Base-by-base conservation (phyloP, 1,140 invertebrate species). In the Lamellibrachia luymesi region DNA sequence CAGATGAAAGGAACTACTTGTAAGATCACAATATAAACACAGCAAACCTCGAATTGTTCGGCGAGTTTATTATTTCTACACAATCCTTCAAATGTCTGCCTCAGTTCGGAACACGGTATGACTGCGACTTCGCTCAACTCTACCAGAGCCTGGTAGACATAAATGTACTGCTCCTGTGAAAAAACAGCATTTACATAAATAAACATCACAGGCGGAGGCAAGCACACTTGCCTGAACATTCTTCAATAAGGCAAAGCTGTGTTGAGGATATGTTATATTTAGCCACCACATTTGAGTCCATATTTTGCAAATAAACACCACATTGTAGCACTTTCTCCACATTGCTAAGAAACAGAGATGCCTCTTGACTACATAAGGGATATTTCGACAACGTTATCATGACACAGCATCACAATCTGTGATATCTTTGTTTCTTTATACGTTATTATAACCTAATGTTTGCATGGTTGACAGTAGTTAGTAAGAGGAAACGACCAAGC, bases 41-140 rank as follows among this genome's bases (percentile, higher is more conserved):
- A 0, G 49, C 64, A 92, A 27, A 99, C 99, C 49, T 98, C 99
- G 94, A 99, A 99, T 10, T 99, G 99, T 2, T 99, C 99, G 95
- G 99, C 98, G 95, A 99, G 98, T 49, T 99, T 99, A 96, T 99
- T 99, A 64, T 99, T 98, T 96, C 99, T 99, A 96, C 99, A 99
- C 50, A 98, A 98, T 95, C 99, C 98, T 2, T 98, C 98, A 52
- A 98, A 98, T 95, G 99, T 98, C 4, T 98, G 99, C 90, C 98
- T 97, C 17, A 98, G 99, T 27, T 98, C 98, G 0, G 98, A 98
- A 95, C 99, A 98, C 91, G 95, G 93, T 27, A 96, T 94, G 2
- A 94, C 94, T 2, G 98, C 98, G 97, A 98, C 99, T 94, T 98
- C 98, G 17, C 98, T 97, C 96, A 98, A 98, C 96, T 99, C 99